Evolutionary conservation across 2,888 invertebrate genomes (phyloP).

Genomic region (Eupithecia tripunctaria): DNA sequence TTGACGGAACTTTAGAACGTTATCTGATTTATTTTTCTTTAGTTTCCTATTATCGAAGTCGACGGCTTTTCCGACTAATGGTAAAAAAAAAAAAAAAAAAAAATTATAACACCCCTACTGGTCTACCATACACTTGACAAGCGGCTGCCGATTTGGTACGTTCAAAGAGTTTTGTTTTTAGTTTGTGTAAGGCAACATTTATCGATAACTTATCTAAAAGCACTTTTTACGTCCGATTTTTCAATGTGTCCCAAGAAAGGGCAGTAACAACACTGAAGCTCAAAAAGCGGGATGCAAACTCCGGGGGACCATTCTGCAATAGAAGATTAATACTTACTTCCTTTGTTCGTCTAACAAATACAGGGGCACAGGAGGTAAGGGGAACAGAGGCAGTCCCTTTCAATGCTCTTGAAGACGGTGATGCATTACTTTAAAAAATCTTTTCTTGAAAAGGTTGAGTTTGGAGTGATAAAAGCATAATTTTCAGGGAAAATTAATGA

Average conservation of each 20-base stretch:
- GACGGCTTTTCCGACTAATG: too few relatives aligned
- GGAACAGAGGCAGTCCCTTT: conserved; percentile 36
- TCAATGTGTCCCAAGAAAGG: conserved; percentile 47
- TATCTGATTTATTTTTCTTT: too few relatives aligned
- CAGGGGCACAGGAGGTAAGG: conserved; percentile 40
- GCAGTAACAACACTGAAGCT: conserved; percentile 60
- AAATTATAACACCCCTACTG: too few relatives aligned
- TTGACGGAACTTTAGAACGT: too few relatives aligned
- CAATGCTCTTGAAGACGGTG: conserved; percentile 59
- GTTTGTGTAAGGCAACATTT: not conserved
- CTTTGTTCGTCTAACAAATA: conserved; percentile 69
- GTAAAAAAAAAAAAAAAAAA: too few relatives aligned
- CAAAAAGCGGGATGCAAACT: conserved; percentile 75
- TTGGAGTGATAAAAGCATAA: conserved; percentile 33
- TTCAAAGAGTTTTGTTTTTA: not conserved
- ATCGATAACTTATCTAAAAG: not conserved
- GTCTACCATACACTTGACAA: not conserved
- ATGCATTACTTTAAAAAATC: conserved; percentile 65
- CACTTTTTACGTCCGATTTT: not conserved
- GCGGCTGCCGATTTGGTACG: not conserved
- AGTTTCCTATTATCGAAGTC: too few relatives aligned
- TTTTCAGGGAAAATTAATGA: conserved; percentile 25
- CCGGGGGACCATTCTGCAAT: conserved; percentile 69
- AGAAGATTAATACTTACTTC: conserved; percentile 80
- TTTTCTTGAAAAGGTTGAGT: conserved; percentile 22